phyloP scores from a whole-genome alignment of 2,113 vertebrate species.

The Hippocampus abdominalis region DNA sequence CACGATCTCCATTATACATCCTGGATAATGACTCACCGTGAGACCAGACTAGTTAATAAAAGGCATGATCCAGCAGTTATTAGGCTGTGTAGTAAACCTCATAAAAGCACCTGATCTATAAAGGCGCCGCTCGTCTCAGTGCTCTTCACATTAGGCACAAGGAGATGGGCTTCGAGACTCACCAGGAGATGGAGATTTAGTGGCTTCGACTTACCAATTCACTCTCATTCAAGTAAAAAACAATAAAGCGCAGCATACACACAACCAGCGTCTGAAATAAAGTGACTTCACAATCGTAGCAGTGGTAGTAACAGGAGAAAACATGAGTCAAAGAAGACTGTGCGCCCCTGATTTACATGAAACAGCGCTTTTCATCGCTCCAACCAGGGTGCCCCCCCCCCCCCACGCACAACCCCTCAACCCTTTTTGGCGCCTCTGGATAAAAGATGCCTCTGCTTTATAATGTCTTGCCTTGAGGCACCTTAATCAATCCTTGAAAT shows the following conservation, averaged over 20 bases:
- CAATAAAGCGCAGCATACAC: conserved; percentile 54
- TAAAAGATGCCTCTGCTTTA: conserved; percentile 39
- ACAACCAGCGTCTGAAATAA: conserved; percentile 40
- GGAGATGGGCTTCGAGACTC: conserved; percentile 50
- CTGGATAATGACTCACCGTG: conserved; percentile 57
- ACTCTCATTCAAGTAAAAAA: conserved; percentile 58
- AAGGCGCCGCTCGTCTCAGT: conserved; percentile 51
- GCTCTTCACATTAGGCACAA: conserved; percentile 55
- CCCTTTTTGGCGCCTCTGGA: conserved; percentile 27
- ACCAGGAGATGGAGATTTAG: conserved; percentile 42
- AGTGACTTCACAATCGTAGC: conserved; percentile 30
- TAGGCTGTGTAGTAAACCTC: conserved; percentile 56
- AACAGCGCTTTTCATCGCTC: conserved; percentile 60
- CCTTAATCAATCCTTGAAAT: conserved; percentile 53
- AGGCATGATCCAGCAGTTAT: conserved; percentile 64
- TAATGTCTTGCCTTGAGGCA: conserved; percentile 39
- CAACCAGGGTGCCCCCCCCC: conserved; percentile 12
- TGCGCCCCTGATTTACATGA: conserved; percentile 58
- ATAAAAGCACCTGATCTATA: conserved; percentile 64
- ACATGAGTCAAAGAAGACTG: conserved; percentile 47
- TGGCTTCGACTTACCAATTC: conserved; percentile 53
- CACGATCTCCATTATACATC: conserved; percentile 40
- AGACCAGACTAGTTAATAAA: conserved; percentile 61
- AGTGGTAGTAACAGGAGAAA: conserved; percentile 9
- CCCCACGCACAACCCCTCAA: not conserved